Evolutionary conservation across 2,797 vertebrate species (phyloP).

Genomic region (Bovichtus diacanthus): DNA sequence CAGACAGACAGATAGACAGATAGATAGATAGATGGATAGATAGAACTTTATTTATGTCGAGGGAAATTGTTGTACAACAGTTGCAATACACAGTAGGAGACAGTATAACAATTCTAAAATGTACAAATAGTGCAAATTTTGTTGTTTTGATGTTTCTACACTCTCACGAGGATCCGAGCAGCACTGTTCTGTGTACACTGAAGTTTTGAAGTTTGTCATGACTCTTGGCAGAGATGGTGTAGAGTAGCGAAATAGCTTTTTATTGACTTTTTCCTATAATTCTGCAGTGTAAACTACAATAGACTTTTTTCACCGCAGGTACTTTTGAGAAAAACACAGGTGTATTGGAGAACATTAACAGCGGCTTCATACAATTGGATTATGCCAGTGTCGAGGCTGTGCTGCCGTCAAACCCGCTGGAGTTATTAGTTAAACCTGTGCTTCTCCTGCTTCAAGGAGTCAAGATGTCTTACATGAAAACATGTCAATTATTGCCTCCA

Average conservation of each 20-base stretch:
- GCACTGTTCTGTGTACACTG: slow-evolving; percentile 24
- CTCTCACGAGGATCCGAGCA: slow-evolving; percentile 28
- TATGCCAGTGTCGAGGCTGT: neutral
- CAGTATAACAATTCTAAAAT: too few species aligned
- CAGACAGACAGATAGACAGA: too few species aligned
- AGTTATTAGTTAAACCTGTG: slow-evolving; percentile 10
- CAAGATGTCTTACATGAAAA: slow-evolving; percentile 22
- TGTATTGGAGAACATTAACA: slow-evolving; percentile 7
- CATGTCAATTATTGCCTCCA: slow-evolving; percentile 7
- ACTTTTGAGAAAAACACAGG: slow-evolving; percentile 19
- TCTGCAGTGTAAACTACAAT: slow-evolving; percentile 1
- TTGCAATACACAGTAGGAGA: too few species aligned
- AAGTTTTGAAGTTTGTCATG: neutral
- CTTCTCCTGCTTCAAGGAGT: slow-evolving; percentile 11
- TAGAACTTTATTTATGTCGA: too few species aligned
- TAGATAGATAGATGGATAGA: too few species aligned
- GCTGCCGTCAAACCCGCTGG: neutral
- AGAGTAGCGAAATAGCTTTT: neutral
- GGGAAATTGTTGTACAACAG: too few species aligned
- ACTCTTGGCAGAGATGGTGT: slow-evolving; percentile 27
- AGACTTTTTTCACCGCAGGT: slow-evolving; percentile 6
- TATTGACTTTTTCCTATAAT: neutral
- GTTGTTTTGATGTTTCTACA: slow-evolving; percentile 2
- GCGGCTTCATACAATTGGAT: neutral
- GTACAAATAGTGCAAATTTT: too few species aligned